Evolutionary conservation across 2,888 invertebrate species (phyloP), one percentile per base, ranked within the genome.

Genomic region (Hyalella azteca): DNA sequence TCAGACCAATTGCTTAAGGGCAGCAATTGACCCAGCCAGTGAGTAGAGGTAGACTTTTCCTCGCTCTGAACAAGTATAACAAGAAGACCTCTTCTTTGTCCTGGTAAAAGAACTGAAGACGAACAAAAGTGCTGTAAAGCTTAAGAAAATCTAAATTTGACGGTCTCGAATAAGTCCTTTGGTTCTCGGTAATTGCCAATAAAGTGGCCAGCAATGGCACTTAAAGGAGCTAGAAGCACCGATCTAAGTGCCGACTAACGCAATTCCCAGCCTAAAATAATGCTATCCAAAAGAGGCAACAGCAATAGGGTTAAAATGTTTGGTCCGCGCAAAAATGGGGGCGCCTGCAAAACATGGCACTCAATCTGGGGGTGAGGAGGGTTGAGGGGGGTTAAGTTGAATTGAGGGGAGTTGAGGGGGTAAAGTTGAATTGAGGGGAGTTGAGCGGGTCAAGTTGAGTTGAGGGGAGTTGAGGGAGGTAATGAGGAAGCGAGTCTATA

Each of bases 91-190:
- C 15, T 9, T 15, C 11, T 15, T 45, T 45, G 45, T 45, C n/a
- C 26, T 7, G 59, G 59, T 32, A 26, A 29, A 32, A 32, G 59
- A 5, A 2, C 5, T 29, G 32, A 5, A 39, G 40, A 75, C 11
- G 75, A 75, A 75, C 75, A 45, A n/a, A 45, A 22, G 75, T 22
- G 41, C 75, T 41, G 45, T 75, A 75, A 75, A 75, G 45, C 45
- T 75, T 22, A 75, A 45, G 45, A 26, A 75, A 75, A 75, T 75
- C 75, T 75, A 75, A 75, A 75, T 75, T 75, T 75, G 75, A 75
- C 41, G 41, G 75, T 45, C 75, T 75, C 75, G 22, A 75, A 75
- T 75, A 75, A 75, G 75, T 75, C 75, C 75, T 45, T 26, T 3
- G 45, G 75, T 75, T 45, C 41, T 45, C 41, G 13, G 41, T 75